These are phyloP conservation scores for Melanchra persicariae DNA, from an alignment of 2,888 invertebrate species.

Conservation along the genomic window DNA sequence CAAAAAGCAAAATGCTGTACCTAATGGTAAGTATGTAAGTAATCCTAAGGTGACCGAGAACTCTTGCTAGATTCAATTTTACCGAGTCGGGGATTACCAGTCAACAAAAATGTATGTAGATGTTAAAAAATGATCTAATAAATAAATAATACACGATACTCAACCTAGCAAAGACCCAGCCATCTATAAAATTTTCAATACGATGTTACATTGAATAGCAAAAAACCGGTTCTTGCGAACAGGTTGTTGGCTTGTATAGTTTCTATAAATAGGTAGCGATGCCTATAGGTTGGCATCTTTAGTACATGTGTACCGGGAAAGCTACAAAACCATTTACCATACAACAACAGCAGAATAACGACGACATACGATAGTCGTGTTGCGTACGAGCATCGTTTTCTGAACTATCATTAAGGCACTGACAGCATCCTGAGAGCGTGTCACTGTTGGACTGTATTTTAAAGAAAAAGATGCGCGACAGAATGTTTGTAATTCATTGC, in stretches of 20 bases:
- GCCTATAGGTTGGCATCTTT: background rate
- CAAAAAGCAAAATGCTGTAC: too few species aligned
- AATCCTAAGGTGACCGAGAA: too few species aligned
- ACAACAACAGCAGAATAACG: background rate
- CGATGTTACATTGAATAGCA: background rate
- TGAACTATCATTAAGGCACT: background rate
- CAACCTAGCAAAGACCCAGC: background rate
- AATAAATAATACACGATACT: background rate
- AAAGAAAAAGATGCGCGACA: background rate
- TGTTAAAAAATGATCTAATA: background rate
- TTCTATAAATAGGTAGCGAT: background rate
- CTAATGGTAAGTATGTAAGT: too few species aligned
- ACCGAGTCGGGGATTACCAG: background rate
- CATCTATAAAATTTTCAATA: background rate
- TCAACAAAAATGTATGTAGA: background rate
- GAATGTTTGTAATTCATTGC: background rate
- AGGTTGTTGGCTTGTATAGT: background rate
- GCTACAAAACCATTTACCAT: background rate
- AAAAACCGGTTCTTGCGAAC: slow-evolving; percentile 11
- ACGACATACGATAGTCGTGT: background rate
- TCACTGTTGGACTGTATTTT: background rate
- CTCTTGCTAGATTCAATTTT: background rate
- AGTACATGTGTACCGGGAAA: background rate
- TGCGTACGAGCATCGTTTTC: background rate
- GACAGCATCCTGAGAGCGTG: background rate